Evolutionary conservation across 2,797 vertebrate genomes (phyloP), one percentile per base, ranked within the genome.

Genomic region (Choloepus didactylus): DNA sequence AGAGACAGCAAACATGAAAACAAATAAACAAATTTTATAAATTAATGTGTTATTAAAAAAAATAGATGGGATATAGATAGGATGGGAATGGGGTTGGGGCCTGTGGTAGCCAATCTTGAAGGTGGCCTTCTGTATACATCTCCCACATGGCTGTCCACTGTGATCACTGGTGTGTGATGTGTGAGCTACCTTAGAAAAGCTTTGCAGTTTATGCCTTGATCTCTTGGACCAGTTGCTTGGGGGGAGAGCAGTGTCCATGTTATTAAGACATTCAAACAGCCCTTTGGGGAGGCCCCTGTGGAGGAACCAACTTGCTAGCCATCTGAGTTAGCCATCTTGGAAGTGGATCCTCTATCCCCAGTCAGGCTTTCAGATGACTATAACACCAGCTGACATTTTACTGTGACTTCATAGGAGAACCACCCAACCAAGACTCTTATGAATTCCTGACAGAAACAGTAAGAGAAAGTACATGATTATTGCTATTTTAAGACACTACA

Each of bases 401-500:
- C 3, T 73, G 15, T 4, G 77, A 38, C 31, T 38, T 49, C 27
- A 35, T 19, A 18, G 41, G 59, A 77, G 27, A 92, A 54, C 54
- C 1, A 51, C 1, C 21, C 35, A 93, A 21, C 1, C 29, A 75
- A 94, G 35, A 0, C n/a, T 85, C 80, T 85, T 62, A 49, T 85
- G 29, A 82, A 62, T 91, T 84, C 31, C 41, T 94, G 23, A 67
- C 25, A 73, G n/a, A 91, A 85, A 70, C 51, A 8, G 6, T 94
- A 21, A 79, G 38, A 79, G 25, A 70, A 92, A 69, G 72, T 38
- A 23, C 4, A 35, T 35, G 35, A 62, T 11, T 7, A 66, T 51
- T 86, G 59, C 38, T 91, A 92, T 44, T 89, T 75, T 89, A 75
- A 95, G 60, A n/a, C 6, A 79, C 41, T 49, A n/a, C 14, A 59